Evolutionary conservation across 2,888 invertebrate genomes (phyloP).

Genomic region (Nomada lathburiana): DNA sequence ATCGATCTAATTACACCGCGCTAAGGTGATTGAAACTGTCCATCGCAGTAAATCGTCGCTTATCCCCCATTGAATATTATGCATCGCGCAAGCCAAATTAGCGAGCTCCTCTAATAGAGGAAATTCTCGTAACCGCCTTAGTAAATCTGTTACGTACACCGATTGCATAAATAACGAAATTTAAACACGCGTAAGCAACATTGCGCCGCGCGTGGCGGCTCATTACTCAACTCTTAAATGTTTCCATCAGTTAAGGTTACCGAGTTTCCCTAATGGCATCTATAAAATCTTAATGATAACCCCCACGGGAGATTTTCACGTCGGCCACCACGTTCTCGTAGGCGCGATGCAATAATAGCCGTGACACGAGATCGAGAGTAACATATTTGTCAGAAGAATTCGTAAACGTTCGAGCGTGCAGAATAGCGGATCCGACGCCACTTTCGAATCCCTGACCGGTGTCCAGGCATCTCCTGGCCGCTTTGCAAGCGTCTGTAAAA

Average conservation of each 20-base stretch:
- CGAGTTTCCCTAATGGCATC: too few relatives aligned
- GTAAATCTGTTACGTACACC: slow-evolving; percentile 26
- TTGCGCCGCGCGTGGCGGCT: slow-evolving; percentile 7
- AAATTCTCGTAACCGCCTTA: slow-evolving; percentile 18
- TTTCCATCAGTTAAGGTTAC: slow-evolving; percentile 3
- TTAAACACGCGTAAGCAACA: slow-evolving; percentile 22
- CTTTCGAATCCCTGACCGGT: slow-evolving; percentile 79
- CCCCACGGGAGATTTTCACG: not conserved
- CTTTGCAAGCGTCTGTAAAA: slow-evolving; percentile 56
- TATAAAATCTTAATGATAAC: not conserved
- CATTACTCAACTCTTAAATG: slow-evolving; percentile 30
- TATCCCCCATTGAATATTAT: not conserved
- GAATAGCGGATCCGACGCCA: slow-evolving; percentile 32
- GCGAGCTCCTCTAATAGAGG: slow-evolving; percentile 1
- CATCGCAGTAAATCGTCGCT: not conserved
- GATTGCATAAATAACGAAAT: slow-evolving; percentile 45
- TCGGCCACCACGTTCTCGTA: not conserved
- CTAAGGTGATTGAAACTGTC: not conserved
- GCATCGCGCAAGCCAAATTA: not conserved
- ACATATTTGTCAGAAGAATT: not conserved
- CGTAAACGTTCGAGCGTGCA: slow-evolving; percentile 9
- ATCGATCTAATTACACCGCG: not conserved
- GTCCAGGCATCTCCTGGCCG: slow-evolving; percentile 63
- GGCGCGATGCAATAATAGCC: too few relatives aligned
- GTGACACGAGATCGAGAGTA: slow-evolving; percentile 4